Evolutionary conservation across 2,797 vertebrate genomes (phyloP).

Genomic region (Forpus xanthops): DNA sequence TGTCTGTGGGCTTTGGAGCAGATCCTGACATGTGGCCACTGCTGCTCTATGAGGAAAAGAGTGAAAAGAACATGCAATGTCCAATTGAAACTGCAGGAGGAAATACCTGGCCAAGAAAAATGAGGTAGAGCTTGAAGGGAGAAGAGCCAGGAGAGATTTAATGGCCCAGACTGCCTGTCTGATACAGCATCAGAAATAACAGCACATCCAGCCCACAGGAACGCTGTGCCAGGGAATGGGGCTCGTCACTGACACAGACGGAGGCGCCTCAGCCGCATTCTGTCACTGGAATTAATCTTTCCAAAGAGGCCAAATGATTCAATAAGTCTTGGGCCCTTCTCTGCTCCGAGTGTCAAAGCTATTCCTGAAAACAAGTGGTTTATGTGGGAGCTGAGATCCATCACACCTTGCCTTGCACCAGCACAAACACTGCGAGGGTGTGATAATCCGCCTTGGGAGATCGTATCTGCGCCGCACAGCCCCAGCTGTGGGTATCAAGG

Average conservation of each 20-base stretch:
- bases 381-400: background rate
- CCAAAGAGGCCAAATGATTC: background rate
- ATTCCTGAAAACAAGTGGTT: background rate
- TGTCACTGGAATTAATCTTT: background rate
- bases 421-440: accelerated
- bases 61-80: background rate
- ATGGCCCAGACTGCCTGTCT: background rate
- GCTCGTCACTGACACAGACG: background rate
- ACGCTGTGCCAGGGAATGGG: background rate
- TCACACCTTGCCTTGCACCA: background rate
- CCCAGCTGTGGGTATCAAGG: background rate
- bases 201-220: background rate
- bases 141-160: background rate
- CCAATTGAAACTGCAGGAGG: background rate
- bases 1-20: background rate
- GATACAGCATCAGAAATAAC: background rate
- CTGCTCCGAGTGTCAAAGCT: background rate
- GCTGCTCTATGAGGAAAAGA: background rate
- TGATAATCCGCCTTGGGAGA: background rate
- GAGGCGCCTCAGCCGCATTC: background rate
- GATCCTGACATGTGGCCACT: background rate
- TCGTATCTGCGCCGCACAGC: background rate
- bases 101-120: background rate
- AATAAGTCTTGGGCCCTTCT: background rate
- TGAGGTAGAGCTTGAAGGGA: background rate